Conservation (phyloP, 2,797 vertebrate species). For the Gallinago solitaria region DNA sequence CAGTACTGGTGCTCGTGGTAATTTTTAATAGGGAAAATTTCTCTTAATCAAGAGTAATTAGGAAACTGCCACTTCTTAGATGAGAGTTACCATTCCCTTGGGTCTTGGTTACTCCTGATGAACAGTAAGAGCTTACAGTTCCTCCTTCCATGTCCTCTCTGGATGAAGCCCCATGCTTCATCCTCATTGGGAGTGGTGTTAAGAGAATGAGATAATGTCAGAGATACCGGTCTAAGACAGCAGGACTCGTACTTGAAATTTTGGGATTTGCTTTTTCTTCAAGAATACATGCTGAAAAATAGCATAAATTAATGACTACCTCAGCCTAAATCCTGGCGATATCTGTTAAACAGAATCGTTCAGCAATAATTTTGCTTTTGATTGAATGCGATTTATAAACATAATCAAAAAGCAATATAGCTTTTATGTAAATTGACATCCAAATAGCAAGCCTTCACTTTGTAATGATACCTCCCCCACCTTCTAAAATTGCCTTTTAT, state of each 20-base stretch:
- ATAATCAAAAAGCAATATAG: neutral
- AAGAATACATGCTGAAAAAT: neutral
- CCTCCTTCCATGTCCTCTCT: neutral
- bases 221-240: neutral
- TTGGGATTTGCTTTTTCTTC: neutral
- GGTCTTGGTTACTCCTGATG: neutral
- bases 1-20: neutral
- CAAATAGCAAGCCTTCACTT: slow-evolving; percentile 14
- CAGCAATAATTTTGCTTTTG: neutral
- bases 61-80: neutral
- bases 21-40: neutral
- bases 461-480: neutral
- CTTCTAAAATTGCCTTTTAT: slow-evolving; percentile 58
- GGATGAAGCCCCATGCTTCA: neutral
- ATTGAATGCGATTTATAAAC: neutral
- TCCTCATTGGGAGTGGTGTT: neutral
- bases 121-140: neutral
- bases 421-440: neutral
- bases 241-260: neutral
- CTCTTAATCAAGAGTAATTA: neutral
- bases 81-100: neutral
- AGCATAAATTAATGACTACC: neutral
- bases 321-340: neutral
- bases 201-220: neutral
- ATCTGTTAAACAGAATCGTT: neutral